phyloP scores from a whole-genome alignment of 1,140 invertebrate species.

The Papilio xuthus region DNA sequence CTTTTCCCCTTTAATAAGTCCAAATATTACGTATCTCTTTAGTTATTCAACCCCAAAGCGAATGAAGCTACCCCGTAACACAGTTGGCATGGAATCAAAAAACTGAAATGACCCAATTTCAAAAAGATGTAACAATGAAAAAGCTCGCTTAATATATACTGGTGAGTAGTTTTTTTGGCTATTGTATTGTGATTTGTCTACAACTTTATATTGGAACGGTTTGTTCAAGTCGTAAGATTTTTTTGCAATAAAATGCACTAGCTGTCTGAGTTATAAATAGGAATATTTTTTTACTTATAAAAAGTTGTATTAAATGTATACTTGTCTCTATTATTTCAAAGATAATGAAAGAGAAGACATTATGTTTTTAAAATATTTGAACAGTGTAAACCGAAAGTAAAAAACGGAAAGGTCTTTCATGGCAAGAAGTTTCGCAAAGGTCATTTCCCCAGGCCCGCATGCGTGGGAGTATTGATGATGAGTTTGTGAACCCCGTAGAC shows the following conservation, averaged over 20 bases:
- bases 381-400: background rate
- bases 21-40: background rate
- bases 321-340: background rate
- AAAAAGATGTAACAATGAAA: background rate
- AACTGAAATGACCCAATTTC: slow-evolving; percentile 13
- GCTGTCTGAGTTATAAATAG: background rate
- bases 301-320: background rate
- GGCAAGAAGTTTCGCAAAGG: slow-evolving; percentile 47
- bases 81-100: slow-evolving; percentile 21
- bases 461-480: slow-evolving; percentile 41
- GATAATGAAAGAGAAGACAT: too few species aligned
- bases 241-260: background rate
- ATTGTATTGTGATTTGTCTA: background rate
- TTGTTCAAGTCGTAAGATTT: too few species aligned
- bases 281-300: background rate
- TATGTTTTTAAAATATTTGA: too few species aligned
- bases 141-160: background rate
- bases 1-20: background rate
- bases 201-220: background rate
- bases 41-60: background rate
- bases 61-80: background rate
- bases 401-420: slow-evolving; percentile 35
- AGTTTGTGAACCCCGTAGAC: slow-evolving; percentile 28
- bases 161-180: background rate
- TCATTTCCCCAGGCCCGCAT: slow-evolving; percentile 49